Evolutionary conservation across 1,140 invertebrate species (phyloP).

Genomic region (Danaus melanippus): DNA sequence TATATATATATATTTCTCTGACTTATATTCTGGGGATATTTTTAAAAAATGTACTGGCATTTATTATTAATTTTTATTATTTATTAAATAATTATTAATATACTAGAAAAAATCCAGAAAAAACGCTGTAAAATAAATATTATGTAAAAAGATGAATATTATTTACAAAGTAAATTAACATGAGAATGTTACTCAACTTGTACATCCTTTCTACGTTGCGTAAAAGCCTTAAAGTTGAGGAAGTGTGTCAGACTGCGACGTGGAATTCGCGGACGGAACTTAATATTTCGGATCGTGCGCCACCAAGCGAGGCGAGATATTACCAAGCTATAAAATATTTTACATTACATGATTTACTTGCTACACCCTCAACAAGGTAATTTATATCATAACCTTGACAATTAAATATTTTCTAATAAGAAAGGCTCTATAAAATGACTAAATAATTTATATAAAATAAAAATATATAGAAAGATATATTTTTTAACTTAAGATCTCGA

Average conservation of each 20-base stretch:
- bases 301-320: constrained; percentile 10
- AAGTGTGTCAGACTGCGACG: constrained; percentile 26
- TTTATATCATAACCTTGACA: background rate
- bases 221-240: constrained; percentile 25
- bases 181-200: constrained; percentile 26
- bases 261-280: constrained; percentile 42
- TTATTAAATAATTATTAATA: too few species aligned
- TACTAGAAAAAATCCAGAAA: background rate
- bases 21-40: background rate
- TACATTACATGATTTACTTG: too few species aligned
- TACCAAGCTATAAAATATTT: constrained; percentile 1
- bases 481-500: too few species aligned
- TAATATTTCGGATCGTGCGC: constrained; percentile 8
- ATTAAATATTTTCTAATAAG: background rate
- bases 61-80: background rate
- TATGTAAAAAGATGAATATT: constrained; percentile 1
- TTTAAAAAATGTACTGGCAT: background rate
- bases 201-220: constrained; percentile 35
- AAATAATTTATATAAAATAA: too few species aligned
- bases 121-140: background rate
- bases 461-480: too few species aligned
- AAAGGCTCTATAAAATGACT: background rate
- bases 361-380: background rate
- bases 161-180: constrained; percentile 7
- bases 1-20: background rate